Conservation (phyloP, 2,888 invertebrate genomes). For the Drymonia ruficornis region DNA sequence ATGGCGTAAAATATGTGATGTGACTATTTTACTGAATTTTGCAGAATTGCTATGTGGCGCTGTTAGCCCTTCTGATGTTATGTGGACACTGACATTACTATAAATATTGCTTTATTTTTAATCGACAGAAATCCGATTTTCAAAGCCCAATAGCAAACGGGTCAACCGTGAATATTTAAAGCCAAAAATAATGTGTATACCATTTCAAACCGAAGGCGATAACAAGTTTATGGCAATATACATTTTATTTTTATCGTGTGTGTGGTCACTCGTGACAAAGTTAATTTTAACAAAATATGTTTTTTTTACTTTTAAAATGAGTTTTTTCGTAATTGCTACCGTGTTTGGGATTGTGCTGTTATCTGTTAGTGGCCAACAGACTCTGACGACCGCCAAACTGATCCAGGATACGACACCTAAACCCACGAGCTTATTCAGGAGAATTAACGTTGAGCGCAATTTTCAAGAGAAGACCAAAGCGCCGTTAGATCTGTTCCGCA, state of each 20-base stretch:
- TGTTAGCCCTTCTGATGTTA: too few species aligned
- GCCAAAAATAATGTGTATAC: conserved; percentile 8
- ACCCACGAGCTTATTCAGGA: conserved; percentile 40
- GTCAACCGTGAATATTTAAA: neutral
- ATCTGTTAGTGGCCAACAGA: conserved; percentile 14
- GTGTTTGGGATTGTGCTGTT: conserved; percentile 16
- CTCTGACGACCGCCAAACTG: conserved; percentile 42
- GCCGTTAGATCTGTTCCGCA: conserved; percentile 36
- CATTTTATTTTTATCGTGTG: conserved; percentile 48
- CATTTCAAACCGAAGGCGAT: conserved; percentile 35
- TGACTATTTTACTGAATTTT: too few species aligned
- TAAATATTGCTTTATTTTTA: neutral
- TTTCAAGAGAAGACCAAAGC: conserved; percentile 13
- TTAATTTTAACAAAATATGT: conserved; percentile 33
- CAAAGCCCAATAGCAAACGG: neutral
- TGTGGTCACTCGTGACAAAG: conserved; percentile 36
- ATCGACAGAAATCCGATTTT: neutral
- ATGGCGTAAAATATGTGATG: too few species aligned
- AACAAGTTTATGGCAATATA: conserved; percentile 55
- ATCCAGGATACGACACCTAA: conserved; percentile 37
- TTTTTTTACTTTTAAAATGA: conserved; percentile 26
- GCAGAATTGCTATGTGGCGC: too few species aligned
- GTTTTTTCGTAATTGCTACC: conserved; percentile 9
- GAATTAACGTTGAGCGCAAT: conserved; percentile 33
- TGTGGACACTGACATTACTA: too few species aligned